phyloP scores from a whole-genome alignment of 2,888 invertebrate species.

The Glyphotaelius pellucidus region DNA sequence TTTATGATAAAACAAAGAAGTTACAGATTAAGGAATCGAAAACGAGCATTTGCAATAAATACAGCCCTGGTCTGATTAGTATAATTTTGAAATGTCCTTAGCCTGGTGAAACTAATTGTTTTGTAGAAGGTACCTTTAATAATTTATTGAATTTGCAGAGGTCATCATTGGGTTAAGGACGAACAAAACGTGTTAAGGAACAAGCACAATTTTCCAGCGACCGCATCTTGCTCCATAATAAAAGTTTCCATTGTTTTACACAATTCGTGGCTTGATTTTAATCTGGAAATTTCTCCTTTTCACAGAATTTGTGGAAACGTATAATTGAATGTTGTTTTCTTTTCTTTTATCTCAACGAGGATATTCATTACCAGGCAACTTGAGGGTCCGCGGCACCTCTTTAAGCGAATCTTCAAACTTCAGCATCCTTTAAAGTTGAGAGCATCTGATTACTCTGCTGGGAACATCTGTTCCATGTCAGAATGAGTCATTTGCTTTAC shows the following conservation, averaged over 20 bases:
- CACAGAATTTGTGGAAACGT: constrained; percentile 14
- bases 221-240: constrained; percentile 22
- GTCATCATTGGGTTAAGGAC: background rate
- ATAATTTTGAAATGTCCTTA: too few relatives aligned
- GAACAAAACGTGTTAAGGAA: background rate
- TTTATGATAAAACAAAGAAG: too few relatives aligned
- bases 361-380: constrained; percentile 6
- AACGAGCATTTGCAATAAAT: too few relatives aligned
- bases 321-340: constrained; percentile 18
- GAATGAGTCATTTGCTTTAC: background rate
- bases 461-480: background rate
- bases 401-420: background rate
- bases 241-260: constrained; percentile 25
- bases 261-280: constrained; percentile 21
- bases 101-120: background rate
- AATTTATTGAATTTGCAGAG: background rate
- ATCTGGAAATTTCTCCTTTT: constrained; percentile 7
- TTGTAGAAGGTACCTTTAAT: background rate
- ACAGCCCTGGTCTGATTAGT: too few relatives aligned
- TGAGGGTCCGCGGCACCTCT: constrained; percentile 4
- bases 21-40: too few relatives aligned
- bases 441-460: background rate
- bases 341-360: constrained; percentile 6
- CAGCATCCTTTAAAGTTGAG: background rate
- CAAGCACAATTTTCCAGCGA: background rate